Conservation (phyloP, 92 coral and sea anemone genomes). For the Zoanthus solanderi region DNA sequence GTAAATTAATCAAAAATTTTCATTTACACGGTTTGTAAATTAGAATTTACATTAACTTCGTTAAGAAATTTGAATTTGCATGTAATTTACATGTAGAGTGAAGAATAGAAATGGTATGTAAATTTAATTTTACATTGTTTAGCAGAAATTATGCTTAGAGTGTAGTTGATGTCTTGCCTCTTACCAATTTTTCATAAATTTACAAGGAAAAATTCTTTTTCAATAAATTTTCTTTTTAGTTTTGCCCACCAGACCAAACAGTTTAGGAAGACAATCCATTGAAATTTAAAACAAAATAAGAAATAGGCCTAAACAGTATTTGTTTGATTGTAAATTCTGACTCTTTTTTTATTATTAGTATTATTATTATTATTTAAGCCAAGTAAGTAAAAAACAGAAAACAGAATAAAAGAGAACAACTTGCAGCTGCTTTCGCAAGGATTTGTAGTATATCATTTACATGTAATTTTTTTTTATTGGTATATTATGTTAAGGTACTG, state of each 20-base stretch:
- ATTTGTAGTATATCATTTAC: not conserved
- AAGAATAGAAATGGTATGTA: no score
- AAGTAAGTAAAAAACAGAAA: conserved; percentile 14
- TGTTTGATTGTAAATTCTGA: conserved; percentile 30
- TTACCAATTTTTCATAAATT: conserved; percentile 7
- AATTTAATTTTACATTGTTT: no score
- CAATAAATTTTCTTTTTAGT: conserved; percentile 21
- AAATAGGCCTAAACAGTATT: conserved; percentile 35
- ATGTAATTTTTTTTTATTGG: no score
- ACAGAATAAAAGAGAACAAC: conserved; percentile 13
- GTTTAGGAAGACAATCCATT: not conserved
- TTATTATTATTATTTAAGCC: conserved; percentile 26
- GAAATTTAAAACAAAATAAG: not conserved
- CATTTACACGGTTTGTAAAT: not conserved
- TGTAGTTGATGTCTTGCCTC: not conserved
- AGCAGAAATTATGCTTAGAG: no score
- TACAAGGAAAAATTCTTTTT: conserved; percentile 5
- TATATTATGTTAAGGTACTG: no score
- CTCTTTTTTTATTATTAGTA: not conserved
- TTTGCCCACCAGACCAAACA: conserved; percentile 37
- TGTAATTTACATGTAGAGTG: no score
- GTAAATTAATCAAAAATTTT: not conserved
- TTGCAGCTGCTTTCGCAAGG: conserved; percentile 29
- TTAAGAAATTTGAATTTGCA: no score
- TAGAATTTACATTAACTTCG: no score